Conservation (phyloP, 2,888 invertebrate species). For the Melanotus villosus region DNA sequence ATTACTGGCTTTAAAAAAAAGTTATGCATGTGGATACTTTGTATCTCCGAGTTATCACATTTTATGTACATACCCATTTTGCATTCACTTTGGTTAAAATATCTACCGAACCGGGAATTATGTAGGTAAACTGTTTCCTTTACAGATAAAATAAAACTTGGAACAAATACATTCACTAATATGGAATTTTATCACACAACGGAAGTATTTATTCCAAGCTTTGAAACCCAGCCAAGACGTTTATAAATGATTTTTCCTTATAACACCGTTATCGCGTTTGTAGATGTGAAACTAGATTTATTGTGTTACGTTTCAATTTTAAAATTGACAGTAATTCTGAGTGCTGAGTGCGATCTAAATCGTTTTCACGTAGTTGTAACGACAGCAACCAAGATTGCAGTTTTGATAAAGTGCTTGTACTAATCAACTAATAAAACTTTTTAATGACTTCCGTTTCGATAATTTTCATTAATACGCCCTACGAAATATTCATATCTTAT, state of each 20-base stretch:
- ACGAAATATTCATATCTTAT: too few relatives aligned
- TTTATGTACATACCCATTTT: background rate
- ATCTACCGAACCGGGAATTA: too few relatives aligned
- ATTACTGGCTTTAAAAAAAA: constrained; percentile 1
- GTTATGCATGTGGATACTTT: constrained; percentile 7
- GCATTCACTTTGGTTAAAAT: too few relatives aligned
- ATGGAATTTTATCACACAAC: too few relatives aligned
- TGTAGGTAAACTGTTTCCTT: too few relatives aligned
- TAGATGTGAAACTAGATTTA: background rate
- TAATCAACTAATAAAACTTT: background rate
- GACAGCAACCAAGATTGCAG: background rate
- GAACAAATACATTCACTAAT: too few relatives aligned
- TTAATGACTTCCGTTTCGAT: background rate
- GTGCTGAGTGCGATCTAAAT: too few relatives aligned
- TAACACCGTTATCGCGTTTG: background rate
- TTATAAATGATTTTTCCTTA: background rate
- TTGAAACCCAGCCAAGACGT: too few relatives aligned
- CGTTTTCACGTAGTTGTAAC: too few relatives aligned
- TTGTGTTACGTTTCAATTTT: background rate
- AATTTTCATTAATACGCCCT: too few relatives aligned
- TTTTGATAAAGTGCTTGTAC: background rate
- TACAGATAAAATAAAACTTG: too few relatives aligned
- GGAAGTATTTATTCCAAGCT: too few relatives aligned
- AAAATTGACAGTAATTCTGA: background rate
- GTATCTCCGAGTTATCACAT: constrained; percentile 9